phyloP scores from a whole-genome alignment of 2,113 vertebrate genomes.

The Noctilio leporinus region DNA sequence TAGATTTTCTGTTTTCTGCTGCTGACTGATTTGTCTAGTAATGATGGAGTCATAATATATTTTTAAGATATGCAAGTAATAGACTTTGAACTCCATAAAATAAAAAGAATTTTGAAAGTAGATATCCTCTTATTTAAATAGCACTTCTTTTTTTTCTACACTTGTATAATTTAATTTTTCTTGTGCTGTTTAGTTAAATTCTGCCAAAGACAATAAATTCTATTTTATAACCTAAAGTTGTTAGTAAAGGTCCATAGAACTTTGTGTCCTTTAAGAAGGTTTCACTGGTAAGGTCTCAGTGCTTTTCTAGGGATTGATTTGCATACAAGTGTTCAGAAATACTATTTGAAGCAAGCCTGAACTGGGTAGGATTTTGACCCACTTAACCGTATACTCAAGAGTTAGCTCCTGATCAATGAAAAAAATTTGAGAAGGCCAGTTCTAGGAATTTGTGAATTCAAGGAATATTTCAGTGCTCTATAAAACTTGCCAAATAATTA shows the following conservation, averaged over 20 bases:
- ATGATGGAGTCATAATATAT: neutral
- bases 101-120: neutral
- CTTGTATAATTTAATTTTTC: neutral
- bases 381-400: neutral
- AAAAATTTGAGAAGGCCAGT: neutral
- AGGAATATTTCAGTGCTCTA: neutral
- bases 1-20: neutral
- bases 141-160: neutral
- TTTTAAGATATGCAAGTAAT: neutral
- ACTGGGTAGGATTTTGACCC: neutral
- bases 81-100: neutral
- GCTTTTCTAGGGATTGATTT: neutral
- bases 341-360: neutral
- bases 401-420: neutral
- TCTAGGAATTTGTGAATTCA: neutral
- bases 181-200: neutral
- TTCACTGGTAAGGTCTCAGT: neutral
- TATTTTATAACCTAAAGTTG: constrained; percentile 22
- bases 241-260: neutral
- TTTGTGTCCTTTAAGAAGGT: neutral
- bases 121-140: neutral
- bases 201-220: neutral
- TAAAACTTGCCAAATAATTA: neutral
- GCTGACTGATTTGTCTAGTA: neutral
- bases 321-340: neutral